Evolutionary conservation across 2,888 invertebrate genomes (phyloP), one percentile per base, ranked within the genome.

Genomic region (Athalia circularis): DNA sequence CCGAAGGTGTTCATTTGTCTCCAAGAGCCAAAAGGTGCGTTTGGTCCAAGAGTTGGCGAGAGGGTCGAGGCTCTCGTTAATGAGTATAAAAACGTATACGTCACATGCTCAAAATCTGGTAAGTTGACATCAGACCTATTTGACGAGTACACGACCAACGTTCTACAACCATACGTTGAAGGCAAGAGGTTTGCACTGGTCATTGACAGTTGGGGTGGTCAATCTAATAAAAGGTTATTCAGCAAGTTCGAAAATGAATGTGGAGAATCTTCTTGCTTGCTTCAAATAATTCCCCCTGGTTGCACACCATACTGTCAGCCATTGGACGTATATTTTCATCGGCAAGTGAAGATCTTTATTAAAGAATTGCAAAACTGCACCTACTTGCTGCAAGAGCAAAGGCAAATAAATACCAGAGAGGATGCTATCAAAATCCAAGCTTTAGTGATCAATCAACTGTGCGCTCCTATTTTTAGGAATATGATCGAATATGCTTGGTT

Each of bases 1-100:
- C 81, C 82, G 11, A 64, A 78, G 8, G 81, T 81, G 65, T 82
- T 80, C 70, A 52, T 83, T 11, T 83, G 82, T 48, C 59, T 80
- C n/a, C 81, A 82, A 77, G 81, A 82, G 76, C 48, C 75, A 29
- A 29, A 29, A 29, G 29, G 29, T 29, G 29, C 29, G 29, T 29
- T 29, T 29, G 29, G 29, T 1, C 29, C 29, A 29, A 29, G 29
- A 29, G 29, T 29, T 29, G 29, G 29, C 29, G 29, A 29, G 29
- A 29, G 29, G 29, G 29, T 29, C 2, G 29, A 29, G 2, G 29
- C 29, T 29, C 29, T 29, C 29, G 29, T 29, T 29, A 29, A 29
- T 29, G 29, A 29, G 29, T 29, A 29, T 29, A 29, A 29, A 29
- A 29, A 29, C 29, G 29, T 29, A 29, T 29, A 29, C 29, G 29